Evolutionary conservation across 2,888 invertebrate genomes (phyloP).

Genomic region (Eilema griseolum): DNA sequence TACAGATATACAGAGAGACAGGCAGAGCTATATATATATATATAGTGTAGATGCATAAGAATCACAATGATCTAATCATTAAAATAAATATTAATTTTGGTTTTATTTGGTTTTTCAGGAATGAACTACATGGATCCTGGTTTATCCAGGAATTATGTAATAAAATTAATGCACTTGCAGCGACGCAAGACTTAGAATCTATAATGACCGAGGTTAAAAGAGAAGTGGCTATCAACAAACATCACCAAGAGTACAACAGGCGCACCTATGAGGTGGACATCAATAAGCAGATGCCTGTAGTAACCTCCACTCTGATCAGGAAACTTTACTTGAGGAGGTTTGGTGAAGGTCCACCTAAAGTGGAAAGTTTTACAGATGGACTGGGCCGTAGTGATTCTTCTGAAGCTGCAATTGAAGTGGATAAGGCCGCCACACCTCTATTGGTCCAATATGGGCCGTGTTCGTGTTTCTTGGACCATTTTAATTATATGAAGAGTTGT

Average conservation of each 20-base stretch:
- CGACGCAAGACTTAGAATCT: conserved; percentile 66
- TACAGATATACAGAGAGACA: too few relatives aligned
- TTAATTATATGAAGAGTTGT: conserved; percentile 64
- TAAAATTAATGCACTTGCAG: conserved; percentile 63
- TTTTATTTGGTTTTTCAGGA: conserved; percentile 54
- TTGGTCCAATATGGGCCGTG: conserved; percentile 58
- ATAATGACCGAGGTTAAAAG: conserved; percentile 73
- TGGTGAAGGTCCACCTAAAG: conserved; percentile 35
- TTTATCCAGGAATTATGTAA: conserved; percentile 74
- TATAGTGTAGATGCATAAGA: too few relatives aligned
- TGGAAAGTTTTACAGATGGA: conserved; percentile 24
- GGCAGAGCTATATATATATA: too few relatives aligned
- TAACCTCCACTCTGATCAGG: conserved; percentile 68
- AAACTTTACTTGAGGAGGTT: conserved; percentile 65
- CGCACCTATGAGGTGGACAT: conserved; percentile 58
- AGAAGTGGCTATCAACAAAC: conserved; percentile 70
- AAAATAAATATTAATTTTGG: conserved; percentile 5
- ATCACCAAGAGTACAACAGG: conserved; percentile 58
- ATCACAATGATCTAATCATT: too few relatives aligned
- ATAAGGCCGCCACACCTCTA: conserved; percentile 50
- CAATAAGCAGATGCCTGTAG: conserved; percentile 68
- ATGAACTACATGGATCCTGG: conserved; percentile 71
- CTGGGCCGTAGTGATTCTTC: conserved; percentile 11
- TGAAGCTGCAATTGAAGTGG: conserved; percentile 50
- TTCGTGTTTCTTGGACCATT: conserved; percentile 63